phyloP scores from a whole-genome alignment of 1,140 invertebrate species.

The Ptiloglossa arizonensis region DNA sequence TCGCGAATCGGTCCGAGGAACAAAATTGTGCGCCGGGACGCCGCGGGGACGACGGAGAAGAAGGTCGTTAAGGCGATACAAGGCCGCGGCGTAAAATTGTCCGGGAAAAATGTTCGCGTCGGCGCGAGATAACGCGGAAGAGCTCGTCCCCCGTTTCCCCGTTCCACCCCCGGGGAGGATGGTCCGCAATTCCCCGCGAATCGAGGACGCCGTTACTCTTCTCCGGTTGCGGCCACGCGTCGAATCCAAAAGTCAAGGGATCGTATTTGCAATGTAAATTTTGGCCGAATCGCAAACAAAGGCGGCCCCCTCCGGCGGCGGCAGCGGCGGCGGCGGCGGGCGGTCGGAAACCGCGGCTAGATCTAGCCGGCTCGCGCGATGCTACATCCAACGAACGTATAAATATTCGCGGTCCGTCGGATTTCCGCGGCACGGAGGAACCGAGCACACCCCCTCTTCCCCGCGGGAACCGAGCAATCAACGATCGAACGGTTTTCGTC shows the following conservation, averaged over 20 bases:
- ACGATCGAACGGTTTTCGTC: background rate
- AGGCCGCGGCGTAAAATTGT: constrained; percentile 29
- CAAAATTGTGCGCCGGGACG: constrained; percentile 28
- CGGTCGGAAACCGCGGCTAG: constrained; percentile 4
- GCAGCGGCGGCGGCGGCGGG: too few species aligned
- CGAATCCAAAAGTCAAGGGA: constrained; percentile 28
- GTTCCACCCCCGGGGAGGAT: too few species aligned
- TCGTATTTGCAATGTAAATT: constrained; percentile 58
- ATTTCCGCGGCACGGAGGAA: background rate
- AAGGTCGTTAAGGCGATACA: constrained; percentile 46
- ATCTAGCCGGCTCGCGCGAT: constrained; percentile 9
- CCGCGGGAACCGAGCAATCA: background rate
- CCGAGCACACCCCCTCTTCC: too few species aligned
- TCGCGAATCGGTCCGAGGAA: background rate
- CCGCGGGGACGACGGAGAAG: constrained; percentile 12
- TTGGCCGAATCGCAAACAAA: constrained; percentile 44
- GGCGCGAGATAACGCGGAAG: constrained; percentile 22
- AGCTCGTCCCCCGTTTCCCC: too few species aligned
- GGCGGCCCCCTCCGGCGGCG: background rate
- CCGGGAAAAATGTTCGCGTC: constrained; percentile 39
- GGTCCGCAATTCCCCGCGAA: constrained; percentile 28
- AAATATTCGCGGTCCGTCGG: constrained; percentile 12
- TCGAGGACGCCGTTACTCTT: constrained; percentile 24
- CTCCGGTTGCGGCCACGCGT: background rate
- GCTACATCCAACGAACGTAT: constrained; percentile 25